Base-by-base conservation (phyloP, 53 echinoderm and acorn worm species). In the Temnopleurus reevesii region DNA sequence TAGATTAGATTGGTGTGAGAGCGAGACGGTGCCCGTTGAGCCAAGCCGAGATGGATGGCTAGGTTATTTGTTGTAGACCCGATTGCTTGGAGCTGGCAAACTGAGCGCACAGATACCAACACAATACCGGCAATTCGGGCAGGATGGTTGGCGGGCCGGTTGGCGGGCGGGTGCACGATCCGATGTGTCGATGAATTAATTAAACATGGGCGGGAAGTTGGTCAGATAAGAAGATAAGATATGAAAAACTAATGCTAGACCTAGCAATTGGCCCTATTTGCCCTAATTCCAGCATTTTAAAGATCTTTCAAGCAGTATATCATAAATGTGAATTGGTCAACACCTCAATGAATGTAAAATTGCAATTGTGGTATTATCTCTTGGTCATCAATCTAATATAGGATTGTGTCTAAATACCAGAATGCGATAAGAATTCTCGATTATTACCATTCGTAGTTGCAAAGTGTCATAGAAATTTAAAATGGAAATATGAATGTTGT, bases 111-210 rank as follows among this genome's bases (percentile, higher is more conserved):
- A 63, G 33, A 34, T 31, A 63, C 36, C 12, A 71, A 41, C 71
- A 71, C 71, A 41, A 41, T 71, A 23, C 71, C 71, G 36, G 38
- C 23, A 71, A 41, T 18, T 71, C 21, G 19, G 71, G 71, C 41
- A n/a, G n/a, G n/a, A n/a, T 51, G 53, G 8, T 15, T 51, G 53
- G 53, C 46, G 13, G 51, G 46, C 79, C 49, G 79, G 54, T 83
- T 55, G 56, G 57, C 83, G n/a, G 83, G 53, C 49, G 55, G 83
- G 55, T 56, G 55, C 83, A 83, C 83, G 83, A 83, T 53, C 83
- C 57, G 23, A 83, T 83, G 83, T 85, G 85, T 59, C 85, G 59
- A 85, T 85, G 85, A 85, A 85, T 85, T 85, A 85, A 85, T 85
- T 47, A 85, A 85, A 59, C 59, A 85, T 85, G 44, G 85, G 44